phyloP scores from a whole-genome alignment of 2,888 invertebrate genomes.

The Mesoligia furuncula region DNA sequence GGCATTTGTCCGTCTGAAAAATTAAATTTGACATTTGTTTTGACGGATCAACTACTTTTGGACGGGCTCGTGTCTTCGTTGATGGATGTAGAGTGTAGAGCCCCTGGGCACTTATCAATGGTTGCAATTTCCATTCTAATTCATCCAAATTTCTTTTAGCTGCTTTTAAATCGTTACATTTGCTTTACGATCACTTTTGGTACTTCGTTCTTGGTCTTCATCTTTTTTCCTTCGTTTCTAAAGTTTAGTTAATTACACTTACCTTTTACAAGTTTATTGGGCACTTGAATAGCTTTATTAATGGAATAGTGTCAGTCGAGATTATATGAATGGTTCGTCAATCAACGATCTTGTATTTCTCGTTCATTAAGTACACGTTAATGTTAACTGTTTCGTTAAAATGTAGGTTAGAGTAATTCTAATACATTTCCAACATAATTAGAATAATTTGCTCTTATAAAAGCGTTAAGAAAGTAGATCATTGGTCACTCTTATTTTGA shows the following conservation, averaged over 20 bases:
- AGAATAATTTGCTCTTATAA: conserved; percentile 29
- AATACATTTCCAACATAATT: conserved; percentile 26
- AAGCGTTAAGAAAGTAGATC: conserved; percentile 34
- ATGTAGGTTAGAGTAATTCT: conserved; percentile 31
- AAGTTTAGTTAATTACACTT: background rate
- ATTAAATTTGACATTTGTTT: background rate
- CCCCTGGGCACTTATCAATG: background rate
- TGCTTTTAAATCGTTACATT: background rate
- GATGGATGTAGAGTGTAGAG: background rate
- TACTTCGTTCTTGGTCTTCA: background rate
- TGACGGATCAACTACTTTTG: background rate
- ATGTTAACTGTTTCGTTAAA: conserved; percentile 25
- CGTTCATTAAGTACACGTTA: conserved; percentile 26
- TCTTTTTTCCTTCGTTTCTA: too few relatives aligned
- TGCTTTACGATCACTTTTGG: background rate
- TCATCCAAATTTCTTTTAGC: background rate
- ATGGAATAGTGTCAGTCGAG: conserved; percentile 25
- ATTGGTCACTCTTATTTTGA: conserved; percentile 8
- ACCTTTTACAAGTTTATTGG: background rate
- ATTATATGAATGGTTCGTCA: conserved; percentile 16
- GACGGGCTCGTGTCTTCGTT: background rate
- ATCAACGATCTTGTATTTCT: conserved; percentile 28
- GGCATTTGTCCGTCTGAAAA: background rate
- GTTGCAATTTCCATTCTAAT: background rate
- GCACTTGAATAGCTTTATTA: conserved; percentile 8